Percentiles rank a stretch among this genome's conserved stretches.
Evolutionary conservation across 2,888 invertebrate species (phyloP).

Genomic region (Drosophila pseudotalamancana): DNA sequence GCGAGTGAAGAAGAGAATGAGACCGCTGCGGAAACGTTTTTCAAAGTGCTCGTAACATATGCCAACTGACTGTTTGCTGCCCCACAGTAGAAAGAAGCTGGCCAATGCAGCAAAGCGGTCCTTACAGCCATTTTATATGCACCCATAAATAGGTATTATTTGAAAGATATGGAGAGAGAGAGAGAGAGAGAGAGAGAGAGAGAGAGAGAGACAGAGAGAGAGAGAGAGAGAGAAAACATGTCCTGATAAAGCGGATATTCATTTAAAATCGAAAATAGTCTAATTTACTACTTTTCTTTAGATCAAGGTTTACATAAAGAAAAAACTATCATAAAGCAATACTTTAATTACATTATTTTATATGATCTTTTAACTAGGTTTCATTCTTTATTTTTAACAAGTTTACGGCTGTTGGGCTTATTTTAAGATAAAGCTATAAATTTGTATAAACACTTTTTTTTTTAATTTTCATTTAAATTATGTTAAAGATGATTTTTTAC

Average conservation of each 20-base stretch:
- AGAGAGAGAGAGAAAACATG: background rate
- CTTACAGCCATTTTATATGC: constrained; percentile 30
- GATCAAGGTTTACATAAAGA: background rate
- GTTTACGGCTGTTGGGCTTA: too few species aligned
- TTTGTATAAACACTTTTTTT: background rate
- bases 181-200: background rate
- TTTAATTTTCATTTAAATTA: background rate
- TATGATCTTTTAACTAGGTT: too few species aligned
- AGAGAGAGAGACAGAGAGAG: background rate
- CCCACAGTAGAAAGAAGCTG: constrained; percentile 22
- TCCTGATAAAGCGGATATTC: constrained; percentile 10
- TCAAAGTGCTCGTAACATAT: constrained; percentile 48
- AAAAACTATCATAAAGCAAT: too few species aligned
- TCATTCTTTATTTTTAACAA: too few species aligned
- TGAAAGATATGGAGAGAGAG: background rate
- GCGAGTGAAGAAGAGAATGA: background rate
- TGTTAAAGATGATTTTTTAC: too few species aligned
- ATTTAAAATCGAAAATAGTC: constrained; percentile 1
- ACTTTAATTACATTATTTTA: too few species aligned
- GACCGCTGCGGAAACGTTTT: background rate
- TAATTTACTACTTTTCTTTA: too few species aligned
- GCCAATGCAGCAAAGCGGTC: constrained; percentile 21
- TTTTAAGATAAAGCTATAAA: background rate
- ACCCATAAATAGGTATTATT: constrained; percentile 12
- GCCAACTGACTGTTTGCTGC: constrained; percentile 44